These are phyloP conservation scores for Drosophila barbarae DNA, from an alignment of 2,888 invertebrate species.

Conservation along the genomic window DNA sequence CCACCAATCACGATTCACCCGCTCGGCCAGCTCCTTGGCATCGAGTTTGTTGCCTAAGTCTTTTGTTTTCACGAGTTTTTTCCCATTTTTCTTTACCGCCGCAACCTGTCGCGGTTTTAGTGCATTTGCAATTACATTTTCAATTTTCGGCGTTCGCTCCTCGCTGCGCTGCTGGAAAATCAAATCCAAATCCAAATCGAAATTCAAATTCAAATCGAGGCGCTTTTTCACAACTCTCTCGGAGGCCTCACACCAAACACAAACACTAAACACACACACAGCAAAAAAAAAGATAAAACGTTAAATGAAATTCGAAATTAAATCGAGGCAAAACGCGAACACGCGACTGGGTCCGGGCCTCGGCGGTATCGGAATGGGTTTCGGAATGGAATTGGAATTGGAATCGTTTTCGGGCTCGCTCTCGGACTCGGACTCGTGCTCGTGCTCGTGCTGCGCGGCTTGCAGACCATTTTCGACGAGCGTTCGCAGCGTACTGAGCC, in stretches of 20 bases:
- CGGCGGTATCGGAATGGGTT: constrained; percentile 1
- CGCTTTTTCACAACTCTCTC: constrained; percentile 43
- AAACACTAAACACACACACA: constrained; percentile 39
- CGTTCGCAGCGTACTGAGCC: constrained; percentile 67
- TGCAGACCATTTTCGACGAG: constrained; percentile 72
- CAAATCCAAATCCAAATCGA: not conserved
- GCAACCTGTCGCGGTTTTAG: constrained; percentile 9
- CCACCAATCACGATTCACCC: constrained; percentile 7
- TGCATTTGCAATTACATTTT: constrained; percentile 63
- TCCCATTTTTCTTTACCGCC: too few species aligned
- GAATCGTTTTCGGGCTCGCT: constrained; percentile 26
- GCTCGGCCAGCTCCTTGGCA: not conserved
- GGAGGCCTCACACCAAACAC: constrained; percentile 36
- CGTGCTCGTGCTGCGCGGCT: constrained; percentile 53
- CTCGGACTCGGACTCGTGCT: constrained; percentile 3
- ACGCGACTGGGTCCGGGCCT: constrained; percentile 38
- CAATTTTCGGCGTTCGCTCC: constrained; percentile 24
- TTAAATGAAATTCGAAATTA: constrained; percentile 25
- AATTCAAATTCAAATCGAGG: constrained; percentile 16
- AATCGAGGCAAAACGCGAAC: constrained; percentile 31
- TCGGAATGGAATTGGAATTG: constrained; percentile 14
- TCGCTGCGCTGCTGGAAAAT: constrained; percentile 12
- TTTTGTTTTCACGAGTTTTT: constrained; percentile 7
- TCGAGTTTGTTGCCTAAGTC: constrained; percentile 40
- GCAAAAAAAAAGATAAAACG: constrained; percentile 18